A percentile compares a stretch with the other conserved stretches of the same genome.
These are phyloP conservation scores for Psittacula echo DNA, from an alignment of 2,797 vertebrate genomes.

Conservation along the genomic window DNA sequence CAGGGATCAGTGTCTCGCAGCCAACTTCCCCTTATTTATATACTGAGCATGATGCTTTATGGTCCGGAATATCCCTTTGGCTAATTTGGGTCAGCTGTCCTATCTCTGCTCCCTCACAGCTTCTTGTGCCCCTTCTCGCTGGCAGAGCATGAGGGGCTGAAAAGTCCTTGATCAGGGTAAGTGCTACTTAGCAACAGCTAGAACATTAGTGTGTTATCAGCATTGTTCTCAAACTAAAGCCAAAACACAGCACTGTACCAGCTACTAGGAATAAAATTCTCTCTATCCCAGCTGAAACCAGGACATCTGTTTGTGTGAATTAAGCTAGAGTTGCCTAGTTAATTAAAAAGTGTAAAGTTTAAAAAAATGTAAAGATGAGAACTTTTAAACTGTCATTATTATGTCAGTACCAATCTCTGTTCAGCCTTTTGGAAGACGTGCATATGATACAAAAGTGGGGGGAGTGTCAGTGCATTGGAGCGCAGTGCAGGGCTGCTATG, in stretches of 20 bases:
- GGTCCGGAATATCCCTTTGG: not conserved
- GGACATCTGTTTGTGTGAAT: not conserved
- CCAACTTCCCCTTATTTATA: not conserved
- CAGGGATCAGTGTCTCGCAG: not conserved
- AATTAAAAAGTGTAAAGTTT: not conserved
- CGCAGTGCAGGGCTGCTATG: not conserved
- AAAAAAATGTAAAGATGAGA: not conserved
- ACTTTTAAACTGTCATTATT: not conserved
- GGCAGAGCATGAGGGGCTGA: not conserved
- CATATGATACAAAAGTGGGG: not conserved
- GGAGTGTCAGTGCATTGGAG: not conserved
- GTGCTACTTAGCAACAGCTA: not conserved
- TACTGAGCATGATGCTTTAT: not conserved
- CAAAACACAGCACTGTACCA: not conserved
- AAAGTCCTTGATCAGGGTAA: not conserved
- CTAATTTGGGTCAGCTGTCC: not conserved
- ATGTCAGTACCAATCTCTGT: not conserved
- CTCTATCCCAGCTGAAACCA: not conserved
- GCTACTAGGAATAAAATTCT: not conserved
- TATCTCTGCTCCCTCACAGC: not conserved
- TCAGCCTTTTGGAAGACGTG: not conserved
- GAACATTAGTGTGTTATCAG: not conserved
- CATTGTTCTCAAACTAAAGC: not conserved
- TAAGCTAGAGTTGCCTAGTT: not conserved
- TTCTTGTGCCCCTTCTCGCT: not conserved